Base-by-base conservation (phyloP, 64 coral and sea anemone genomes). In the Stichodactyla helianthus region DNA sequence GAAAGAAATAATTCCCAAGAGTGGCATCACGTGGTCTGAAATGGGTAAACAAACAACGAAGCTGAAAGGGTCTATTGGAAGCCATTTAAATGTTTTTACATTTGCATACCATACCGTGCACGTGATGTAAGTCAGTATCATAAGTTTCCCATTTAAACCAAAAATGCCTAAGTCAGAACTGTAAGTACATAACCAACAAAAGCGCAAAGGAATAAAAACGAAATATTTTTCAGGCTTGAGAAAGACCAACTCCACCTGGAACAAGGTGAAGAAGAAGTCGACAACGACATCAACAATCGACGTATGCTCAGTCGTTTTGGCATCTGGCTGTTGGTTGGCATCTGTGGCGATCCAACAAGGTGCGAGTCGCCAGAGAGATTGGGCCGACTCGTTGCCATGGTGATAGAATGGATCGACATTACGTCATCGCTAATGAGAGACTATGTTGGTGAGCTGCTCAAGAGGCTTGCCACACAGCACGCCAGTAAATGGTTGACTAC, bases 261-360 rank as follows among this genome's bases (percentile, higher is more conserved):
- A 18, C 88, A 92, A 77, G 83, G 82, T 20, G 93, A 87, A 70
- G 93, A 98, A 23, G 92, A 94, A 44, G 87, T 91, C 1, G 95
- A 98, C 71, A 94, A 98, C 67, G 93, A 94, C n/a, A 89, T 98
- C 18, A 98, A 98, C 93, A 89, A 92, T 64, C 89, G 92, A 9
- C 89, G 93, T 16, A 89, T 98, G 89, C 92, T 98, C 52, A 98
- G 95, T 79, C 93, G 95, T 55, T 98, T 98, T 53, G 93, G 95
- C 62, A 91, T 98, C 7, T 98, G 92, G 92, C 93, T 98, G 71
- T 80, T 98, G 20, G 90, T 94, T 17, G 93, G 92, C 44, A 70
- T 89, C 27, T 98, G 95, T 70, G 87, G 86, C 56, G 85, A 55
- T 19, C 92, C 93, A 22, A 83, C 81, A 31, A 79, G 60, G 57